A percentile compares a stretch with the other conserved stretches of the same genome.
These are phyloP conservation scores for Menidia beryllina DNA, from an alignment of 2,113 vertebrate species.

Conservation along the genomic window DNA sequence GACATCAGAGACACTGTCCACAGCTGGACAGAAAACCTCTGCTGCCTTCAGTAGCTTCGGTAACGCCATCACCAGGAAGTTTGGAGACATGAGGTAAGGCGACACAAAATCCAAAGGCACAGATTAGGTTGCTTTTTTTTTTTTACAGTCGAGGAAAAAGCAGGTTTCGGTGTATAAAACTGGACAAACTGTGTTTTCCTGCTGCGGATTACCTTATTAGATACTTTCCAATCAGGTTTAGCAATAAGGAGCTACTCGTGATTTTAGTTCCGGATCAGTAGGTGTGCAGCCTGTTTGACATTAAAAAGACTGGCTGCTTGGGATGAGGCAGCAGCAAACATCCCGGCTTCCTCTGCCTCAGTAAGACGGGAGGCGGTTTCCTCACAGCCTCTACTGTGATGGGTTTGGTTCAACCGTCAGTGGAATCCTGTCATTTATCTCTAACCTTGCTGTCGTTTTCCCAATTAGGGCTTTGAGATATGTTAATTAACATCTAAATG, in stretches of 20 bases:
- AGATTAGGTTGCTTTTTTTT: not conserved
- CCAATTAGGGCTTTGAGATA: too few relatives aligned
- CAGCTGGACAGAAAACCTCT: slow-evolving; percentile 93
- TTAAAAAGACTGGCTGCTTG: not conserved
- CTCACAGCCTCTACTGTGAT: too few relatives aligned
- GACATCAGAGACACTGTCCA: slow-evolving; percentile 93
- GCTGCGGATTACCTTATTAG: not conserved
- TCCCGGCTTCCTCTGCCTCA: too few relatives aligned
- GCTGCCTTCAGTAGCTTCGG: slow-evolving; percentile 94
- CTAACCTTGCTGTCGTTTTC: too few relatives aligned
- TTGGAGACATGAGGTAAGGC: slow-evolving; percentile 97
- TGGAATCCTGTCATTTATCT: too few relatives aligned
- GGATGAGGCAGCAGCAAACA: too few relatives aligned
- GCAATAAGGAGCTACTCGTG: not conserved
- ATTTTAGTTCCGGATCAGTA: not conserved
- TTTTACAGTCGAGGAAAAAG: not conserved
- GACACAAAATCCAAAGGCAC: too few relatives aligned
- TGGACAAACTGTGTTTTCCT: not conserved
- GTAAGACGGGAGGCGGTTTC: too few relatives aligned
- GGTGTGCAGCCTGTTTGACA: not conserved
- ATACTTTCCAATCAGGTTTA: not conserved
- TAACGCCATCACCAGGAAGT: slow-evolving; percentile 91
- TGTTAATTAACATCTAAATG: too few relatives aligned
- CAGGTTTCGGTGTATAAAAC: not conserved
- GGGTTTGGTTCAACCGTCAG: too few relatives aligned